These are phyloP conservation scores for Lepidochitona cinerea DNA, from an alignment of 2,888 invertebrate genomes.

Conservation along the genomic window DNA sequence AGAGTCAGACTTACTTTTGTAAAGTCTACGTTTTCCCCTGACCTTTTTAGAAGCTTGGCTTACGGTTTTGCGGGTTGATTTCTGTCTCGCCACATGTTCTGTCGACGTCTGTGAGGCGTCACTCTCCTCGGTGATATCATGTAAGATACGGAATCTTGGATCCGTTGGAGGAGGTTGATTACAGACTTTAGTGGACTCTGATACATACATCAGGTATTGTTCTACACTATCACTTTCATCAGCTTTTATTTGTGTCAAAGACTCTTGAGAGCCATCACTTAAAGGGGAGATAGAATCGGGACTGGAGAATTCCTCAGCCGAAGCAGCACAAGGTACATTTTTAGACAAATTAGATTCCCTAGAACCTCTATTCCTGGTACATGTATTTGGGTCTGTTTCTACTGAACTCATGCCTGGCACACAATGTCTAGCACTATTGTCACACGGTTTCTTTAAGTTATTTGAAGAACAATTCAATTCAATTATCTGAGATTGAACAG, in stretches of 20 bases:
- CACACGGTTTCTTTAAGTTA: neutral
- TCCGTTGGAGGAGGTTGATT: no score
- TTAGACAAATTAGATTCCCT: neutral
- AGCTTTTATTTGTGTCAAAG: neutral
- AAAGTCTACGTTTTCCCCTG: neutral
- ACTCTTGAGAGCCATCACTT: neutral
- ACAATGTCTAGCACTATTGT: no score
- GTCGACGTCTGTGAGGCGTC: neutral
- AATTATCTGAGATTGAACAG: neutral
- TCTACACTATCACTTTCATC: neutral
- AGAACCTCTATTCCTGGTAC: neutral
- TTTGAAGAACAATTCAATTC: neutral
- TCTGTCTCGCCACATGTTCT: neutral
- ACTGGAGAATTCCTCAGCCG: neutral
- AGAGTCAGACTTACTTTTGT: neutral
- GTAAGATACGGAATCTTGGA: neutral
- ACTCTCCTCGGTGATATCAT: constrained; percentile 6
- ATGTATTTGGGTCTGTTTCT: neutral
- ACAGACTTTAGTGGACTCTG: neutral
- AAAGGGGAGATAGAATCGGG: neutral
- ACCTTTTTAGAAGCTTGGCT: neutral
- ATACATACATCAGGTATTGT: neutral
- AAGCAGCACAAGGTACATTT: neutral
- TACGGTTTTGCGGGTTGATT: neutral
- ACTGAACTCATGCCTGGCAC: no score